A percentile compares a stretch with the other conserved stretches of the same genome.
These are phyloP conservation scores for Rhagonycha fulva DNA, from an alignment of 2,888 invertebrate species.

Conservation along the genomic window DNA sequence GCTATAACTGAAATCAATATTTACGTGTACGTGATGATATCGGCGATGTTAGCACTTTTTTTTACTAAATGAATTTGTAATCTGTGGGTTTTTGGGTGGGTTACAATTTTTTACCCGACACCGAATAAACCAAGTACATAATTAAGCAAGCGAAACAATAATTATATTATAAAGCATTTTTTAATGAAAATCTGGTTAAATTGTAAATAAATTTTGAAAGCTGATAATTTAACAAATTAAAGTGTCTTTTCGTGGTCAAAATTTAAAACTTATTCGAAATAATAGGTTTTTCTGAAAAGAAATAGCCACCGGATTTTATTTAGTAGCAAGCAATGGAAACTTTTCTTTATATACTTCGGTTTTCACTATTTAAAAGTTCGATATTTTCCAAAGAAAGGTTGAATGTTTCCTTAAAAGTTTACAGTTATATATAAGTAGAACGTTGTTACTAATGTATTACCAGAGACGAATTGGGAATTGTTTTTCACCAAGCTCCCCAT, in stretches of 20 bases:
- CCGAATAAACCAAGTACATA: neutral
- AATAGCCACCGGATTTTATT: neutral
- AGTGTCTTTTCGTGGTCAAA: too few relatives aligned
- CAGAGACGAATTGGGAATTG: too few relatives aligned
- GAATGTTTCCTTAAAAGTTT: neutral
- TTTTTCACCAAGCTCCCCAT: too few relatives aligned
- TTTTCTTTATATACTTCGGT: neutral
- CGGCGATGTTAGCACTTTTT: neutral
- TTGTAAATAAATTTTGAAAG: too few relatives aligned
- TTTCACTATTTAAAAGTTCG: neutral
- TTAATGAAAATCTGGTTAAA: too few relatives aligned
- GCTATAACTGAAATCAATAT: slow-evolving; percentile 23
- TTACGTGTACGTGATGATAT: slow-evolving; percentile 9
- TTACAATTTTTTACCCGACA: too few relatives aligned
- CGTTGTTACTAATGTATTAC: neutral
- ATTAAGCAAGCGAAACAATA: too few relatives aligned
- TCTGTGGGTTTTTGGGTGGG: neutral
- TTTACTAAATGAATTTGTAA: neutral
- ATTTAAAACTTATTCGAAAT: too few relatives aligned
- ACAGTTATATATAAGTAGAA: neutral
- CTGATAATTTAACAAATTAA: too few relatives aligned
- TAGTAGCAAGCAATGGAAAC: neutral
- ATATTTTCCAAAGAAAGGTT: neutral
- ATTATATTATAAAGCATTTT: too few relatives aligned
- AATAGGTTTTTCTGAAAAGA: neutral